phyloP scores from a whole-genome alignment of 2,888 invertebrate genomes.

The Eupithecia exiguata region DNA sequence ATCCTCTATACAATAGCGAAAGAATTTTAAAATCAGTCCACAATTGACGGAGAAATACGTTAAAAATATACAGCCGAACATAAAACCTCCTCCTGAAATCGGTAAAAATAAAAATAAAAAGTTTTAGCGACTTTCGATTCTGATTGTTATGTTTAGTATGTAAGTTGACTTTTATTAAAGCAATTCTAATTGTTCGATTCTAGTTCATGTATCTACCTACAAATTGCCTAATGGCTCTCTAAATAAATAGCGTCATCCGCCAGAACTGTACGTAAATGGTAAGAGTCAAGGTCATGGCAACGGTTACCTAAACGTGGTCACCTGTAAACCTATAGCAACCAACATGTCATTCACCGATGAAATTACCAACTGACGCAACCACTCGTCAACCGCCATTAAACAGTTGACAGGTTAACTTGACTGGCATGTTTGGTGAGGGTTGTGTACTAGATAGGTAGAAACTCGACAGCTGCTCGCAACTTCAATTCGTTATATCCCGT shows the following conservation, averaged over 20 bases:
- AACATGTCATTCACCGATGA: not conserved
- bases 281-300: not conserved
- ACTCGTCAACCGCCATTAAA: not conserved
- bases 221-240: not conserved
- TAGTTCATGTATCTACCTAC: not conserved
- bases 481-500: no score
- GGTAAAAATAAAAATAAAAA: no score
- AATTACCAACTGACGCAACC: not conserved
- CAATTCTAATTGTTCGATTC: not conserved
- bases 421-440: not conserved
- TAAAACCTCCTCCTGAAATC: no score
- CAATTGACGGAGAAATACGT: no score
- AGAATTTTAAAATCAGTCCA: no score
- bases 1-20: no score
- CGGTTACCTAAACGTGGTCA: not conserved
- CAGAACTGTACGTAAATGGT: not conserved
- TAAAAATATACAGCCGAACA: no score
- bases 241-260: not conserved
- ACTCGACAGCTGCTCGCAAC: no score
- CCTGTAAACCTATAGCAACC: slow-evolving; percentile 11
- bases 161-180: not conserved
- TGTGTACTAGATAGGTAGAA: not conserved
- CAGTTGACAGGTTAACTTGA: not conserved
- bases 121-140: not conserved
- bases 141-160: not conserved